Conservation (phyloP, 2,113 vertebrate species). For the Lophura nycthemera region DNA sequence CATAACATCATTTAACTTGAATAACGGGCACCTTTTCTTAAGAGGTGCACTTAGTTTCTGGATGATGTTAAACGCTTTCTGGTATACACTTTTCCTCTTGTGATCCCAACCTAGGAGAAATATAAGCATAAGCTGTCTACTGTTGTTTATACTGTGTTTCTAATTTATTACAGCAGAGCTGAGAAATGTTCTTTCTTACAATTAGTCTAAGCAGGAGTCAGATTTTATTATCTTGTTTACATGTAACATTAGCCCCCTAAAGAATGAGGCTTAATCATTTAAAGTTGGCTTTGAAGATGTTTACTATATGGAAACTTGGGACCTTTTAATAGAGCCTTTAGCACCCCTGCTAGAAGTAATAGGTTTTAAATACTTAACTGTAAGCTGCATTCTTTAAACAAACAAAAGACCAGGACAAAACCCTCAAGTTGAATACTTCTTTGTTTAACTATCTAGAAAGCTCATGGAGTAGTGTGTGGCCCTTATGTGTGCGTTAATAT, state of each 20-base stretch:
- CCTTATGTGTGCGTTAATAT: not conserved
- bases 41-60: not conserved
- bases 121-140: not conserved
- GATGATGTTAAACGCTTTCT: not conserved
- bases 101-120: not conserved
- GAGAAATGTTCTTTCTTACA: constrained; percentile 20
- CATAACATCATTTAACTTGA: not conserved
- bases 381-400: not conserved
- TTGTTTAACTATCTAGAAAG: not conserved
- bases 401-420: not conserved
- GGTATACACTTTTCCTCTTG: not conserved
- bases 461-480: not conserved
- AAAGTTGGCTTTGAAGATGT: not conserved
- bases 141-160: constrained; percentile 13
- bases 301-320: not conserved
- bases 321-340: not conserved
- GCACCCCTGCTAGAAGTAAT: not conserved
- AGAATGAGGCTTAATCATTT: not conserved
- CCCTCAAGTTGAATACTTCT: not conserved
- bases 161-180: not conserved
- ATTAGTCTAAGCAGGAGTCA: constrained; percentile 4
- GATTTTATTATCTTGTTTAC: constrained; percentile 21
- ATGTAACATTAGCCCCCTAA: not conserved
- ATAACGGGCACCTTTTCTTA: not conserved
- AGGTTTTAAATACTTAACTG: not conserved